phyloP scores from a whole-genome alignment of 1,140 invertebrate genomes.

The Psilanteris sp. region DNA sequence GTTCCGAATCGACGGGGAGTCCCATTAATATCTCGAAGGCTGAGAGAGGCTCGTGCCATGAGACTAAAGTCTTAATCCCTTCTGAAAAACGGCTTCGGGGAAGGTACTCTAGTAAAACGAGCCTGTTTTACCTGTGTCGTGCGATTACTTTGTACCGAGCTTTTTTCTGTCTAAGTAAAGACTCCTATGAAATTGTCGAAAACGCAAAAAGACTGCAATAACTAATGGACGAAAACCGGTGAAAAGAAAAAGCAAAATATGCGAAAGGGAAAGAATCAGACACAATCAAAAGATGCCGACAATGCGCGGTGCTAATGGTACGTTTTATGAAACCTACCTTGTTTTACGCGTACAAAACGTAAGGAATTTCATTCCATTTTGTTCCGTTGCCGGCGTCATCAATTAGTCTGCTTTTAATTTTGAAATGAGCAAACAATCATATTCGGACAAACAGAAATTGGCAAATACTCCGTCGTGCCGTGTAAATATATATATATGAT shows the following conservation, averaged over 20 bases:
- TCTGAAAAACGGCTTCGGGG: conserved; percentile 60
- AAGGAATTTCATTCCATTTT: conserved; percentile 7
- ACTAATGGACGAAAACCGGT: conserved; percentile 34
- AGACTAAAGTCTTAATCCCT: conserved; percentile 65
- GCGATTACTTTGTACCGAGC: conserved; percentile 37
- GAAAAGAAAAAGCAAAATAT: conserved; percentile 15
- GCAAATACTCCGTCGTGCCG: too few relatives aligned
- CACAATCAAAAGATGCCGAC: conserved; percentile 32
- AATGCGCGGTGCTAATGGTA: conserved; percentile 15
- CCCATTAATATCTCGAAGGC: conserved; percentile 65
- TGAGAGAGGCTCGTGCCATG: conserved; percentile 53
- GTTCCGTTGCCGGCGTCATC: too few relatives aligned
- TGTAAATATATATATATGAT: too few relatives aligned
- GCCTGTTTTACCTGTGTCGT: conserved; percentile 39
- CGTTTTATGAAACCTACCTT: conserved; percentile 20
- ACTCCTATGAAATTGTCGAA: conserved; percentile 20
- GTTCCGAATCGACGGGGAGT: conserved; percentile 50
- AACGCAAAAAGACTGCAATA: conserved; percentile 12
- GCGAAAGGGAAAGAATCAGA: conserved; percentile 8
- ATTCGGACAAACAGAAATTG: too few relatives aligned
- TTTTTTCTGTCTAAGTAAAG: conserved; percentile 25
- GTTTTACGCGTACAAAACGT: conserved; percentile 4
- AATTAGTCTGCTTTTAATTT: too few relatives aligned
- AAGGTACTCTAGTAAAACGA: conserved; percentile 55
- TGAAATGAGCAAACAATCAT: too few relatives aligned